Percentiles rank a stretch among this genome's conserved stretches.
phyloP scores from a whole-genome alignment of 2,797 vertebrate species.

The Clamator glandarius region DNA sequence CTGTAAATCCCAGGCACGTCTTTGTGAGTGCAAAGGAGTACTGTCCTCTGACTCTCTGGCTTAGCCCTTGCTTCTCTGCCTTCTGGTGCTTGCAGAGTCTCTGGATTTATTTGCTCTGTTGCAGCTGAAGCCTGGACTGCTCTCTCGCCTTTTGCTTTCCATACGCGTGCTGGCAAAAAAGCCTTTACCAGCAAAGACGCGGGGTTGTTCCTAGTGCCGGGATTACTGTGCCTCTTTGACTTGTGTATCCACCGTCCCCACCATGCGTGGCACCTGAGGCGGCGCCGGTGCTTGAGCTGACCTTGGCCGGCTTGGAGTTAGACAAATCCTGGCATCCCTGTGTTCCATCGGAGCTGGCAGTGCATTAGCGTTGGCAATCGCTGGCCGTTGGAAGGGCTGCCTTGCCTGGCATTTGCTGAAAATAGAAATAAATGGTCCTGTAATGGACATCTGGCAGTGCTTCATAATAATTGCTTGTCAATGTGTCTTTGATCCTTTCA shows the following conservation, averaged over 20 bases:
- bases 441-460: slow-evolving; percentile 10
- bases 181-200: fast-evolving
- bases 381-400: not conserved
- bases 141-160: not conserved
- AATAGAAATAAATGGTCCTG: not conserved
- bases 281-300: not conserved
- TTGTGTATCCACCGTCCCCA: not conserved
- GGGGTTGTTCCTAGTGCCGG: not conserved
- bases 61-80: not conserved
- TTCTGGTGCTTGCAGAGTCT: not conserved
- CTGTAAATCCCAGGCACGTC: not conserved
- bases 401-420: not conserved
- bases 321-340: not conserved
- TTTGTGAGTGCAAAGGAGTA: not conserved
- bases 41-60: not conserved
- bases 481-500: slow-evolving; percentile 19
- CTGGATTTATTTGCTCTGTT: not conserved
- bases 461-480: not conserved
- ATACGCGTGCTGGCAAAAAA: not conserved
- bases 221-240: not conserved
- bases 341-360: not conserved
- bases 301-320: not conserved
- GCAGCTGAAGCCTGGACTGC: not conserved
- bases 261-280: not conserved
- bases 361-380: not conserved